These are phyloP conservation scores for Anas acuta DNA, from an alignment of 2,797 vertebrate genomes.

Conservation along the genomic window DNA sequence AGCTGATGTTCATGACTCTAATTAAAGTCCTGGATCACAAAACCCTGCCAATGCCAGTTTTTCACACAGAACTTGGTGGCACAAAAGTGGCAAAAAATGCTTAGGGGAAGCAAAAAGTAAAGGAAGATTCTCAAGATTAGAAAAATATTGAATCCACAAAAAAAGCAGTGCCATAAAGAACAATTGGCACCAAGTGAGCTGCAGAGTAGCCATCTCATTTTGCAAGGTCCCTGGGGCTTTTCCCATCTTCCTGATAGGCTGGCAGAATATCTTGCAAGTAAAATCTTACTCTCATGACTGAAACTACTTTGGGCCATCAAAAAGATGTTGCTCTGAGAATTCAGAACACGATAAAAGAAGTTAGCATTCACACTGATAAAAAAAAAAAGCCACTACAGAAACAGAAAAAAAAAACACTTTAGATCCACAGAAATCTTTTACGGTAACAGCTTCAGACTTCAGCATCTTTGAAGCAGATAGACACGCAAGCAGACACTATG, in stretches of 20 bases:
- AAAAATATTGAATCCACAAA: background rate
- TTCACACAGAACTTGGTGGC: background rate
- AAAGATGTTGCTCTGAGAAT: background rate
- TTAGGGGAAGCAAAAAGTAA: background rate
- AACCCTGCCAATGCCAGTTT: background rate
- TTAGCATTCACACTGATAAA: background rate
- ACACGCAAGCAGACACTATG: background rate
- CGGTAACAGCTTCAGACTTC: background rate
- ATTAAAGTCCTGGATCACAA: background rate
- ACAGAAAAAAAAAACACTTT: background rate
- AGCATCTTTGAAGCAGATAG: background rate
- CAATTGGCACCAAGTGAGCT: background rate
- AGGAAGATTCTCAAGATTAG: background rate
- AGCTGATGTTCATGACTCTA: background rate
- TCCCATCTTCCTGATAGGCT: background rate
- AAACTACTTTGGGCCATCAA: background rate
- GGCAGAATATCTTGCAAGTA: background rate
- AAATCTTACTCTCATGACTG: background rate
- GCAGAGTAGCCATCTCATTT: background rate
- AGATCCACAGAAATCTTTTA: background rate
- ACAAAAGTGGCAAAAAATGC: background rate
- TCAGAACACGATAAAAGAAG: background rate
- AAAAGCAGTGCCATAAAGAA: background rate
- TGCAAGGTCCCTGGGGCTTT: background rate
- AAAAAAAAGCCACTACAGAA: accelerated